These are phyloP conservation scores for Latrodectus geometricus DNA, from an alignment of 1,140 invertebrate genomes.

Conservation along the genomic window DNA sequence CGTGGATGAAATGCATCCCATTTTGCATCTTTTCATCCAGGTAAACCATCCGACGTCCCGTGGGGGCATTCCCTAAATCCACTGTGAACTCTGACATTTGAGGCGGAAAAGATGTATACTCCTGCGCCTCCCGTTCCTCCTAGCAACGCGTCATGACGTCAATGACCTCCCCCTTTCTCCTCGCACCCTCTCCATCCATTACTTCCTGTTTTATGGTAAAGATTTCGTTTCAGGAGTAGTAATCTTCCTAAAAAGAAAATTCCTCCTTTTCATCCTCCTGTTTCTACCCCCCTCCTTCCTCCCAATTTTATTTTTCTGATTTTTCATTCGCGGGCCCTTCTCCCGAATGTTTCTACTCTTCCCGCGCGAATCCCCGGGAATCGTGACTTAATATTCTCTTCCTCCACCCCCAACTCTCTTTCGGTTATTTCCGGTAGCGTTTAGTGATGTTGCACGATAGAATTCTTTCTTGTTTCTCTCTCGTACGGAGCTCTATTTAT, in stretches of 20 bases:
- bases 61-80: slow-evolving; percentile 41
- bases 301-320: neutral
- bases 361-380: neutral
- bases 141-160: slow-evolving; percentile 33
- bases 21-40: slow-evolving; percentile 18
- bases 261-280: slow-evolving; percentile 10
- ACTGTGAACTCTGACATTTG: slow-evolving; percentile 55
- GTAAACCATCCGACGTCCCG: slow-evolving; percentile 26
- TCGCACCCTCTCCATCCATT: neutral
- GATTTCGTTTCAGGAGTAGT: slow-evolving; percentile 41
- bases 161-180: slow-evolving; percentile 11
- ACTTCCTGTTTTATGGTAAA: slow-evolving; percentile 42
- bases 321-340: neutral
- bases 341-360: neutral
- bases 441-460: neutral
- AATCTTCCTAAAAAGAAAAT: slow-evolving; percentile 25
- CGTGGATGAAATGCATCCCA: neutral
- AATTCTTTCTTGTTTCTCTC: neutral
- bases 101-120: neutral
- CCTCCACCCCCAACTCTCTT: neutral
- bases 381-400: slow-evolving; percentile 21
- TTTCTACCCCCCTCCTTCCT: neutral
- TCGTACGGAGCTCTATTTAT: neutral
- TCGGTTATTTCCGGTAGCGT: neutral
- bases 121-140: slow-evolving; percentile 21